Evolutionary conservation across 2,888 invertebrate genomes (phyloP).

Genomic region (Agrilus biguttatus): DNA sequence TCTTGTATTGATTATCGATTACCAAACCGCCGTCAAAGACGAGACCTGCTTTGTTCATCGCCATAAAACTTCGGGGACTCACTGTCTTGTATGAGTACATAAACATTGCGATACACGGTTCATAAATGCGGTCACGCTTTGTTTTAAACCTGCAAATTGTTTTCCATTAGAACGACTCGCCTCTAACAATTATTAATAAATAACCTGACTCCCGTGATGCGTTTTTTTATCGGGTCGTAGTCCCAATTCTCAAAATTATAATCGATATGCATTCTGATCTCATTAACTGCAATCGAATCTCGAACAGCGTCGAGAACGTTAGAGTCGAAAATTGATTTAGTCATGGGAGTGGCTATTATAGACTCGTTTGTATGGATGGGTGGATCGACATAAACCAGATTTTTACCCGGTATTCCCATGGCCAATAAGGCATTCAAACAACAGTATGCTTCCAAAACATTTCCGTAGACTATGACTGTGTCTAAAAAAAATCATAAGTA

Average conservation of each 20-base stretch:
- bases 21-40: conserved; percentile 51
- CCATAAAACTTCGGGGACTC: conserved; percentile 27
- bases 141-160: conserved; percentile 23
- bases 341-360: too few species aligned
- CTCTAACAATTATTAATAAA: too few species aligned
- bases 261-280: conserved; percentile 35
- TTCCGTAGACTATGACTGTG: conserved; percentile 51
- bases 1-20: conserved; percentile 44
- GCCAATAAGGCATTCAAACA: conserved; percentile 49
- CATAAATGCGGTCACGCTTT: conserved; percentile 26
- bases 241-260: conserved; percentile 43
- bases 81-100: conserved; percentile 44
- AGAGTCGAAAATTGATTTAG: conserved; percentile 19
- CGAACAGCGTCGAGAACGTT: conserved; percentile 39
- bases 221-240: conserved; percentile 20
- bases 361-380: conserved; percentile 18
- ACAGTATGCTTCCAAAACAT: conserved; percentile 47
- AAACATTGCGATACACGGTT: conserved; percentile 42
- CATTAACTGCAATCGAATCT: conserved; percentile 18
- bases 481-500: conserved; percentile 20
- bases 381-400: conserved; percentile 47
- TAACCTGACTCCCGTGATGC: conserved; percentile 24
- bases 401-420: conserved; percentile 37
- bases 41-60: conserved; percentile 37
- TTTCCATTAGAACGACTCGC: too few species aligned